Conservation (phyloP, 2,888 invertebrate genomes). For the Drosophila macrospina region DNA sequence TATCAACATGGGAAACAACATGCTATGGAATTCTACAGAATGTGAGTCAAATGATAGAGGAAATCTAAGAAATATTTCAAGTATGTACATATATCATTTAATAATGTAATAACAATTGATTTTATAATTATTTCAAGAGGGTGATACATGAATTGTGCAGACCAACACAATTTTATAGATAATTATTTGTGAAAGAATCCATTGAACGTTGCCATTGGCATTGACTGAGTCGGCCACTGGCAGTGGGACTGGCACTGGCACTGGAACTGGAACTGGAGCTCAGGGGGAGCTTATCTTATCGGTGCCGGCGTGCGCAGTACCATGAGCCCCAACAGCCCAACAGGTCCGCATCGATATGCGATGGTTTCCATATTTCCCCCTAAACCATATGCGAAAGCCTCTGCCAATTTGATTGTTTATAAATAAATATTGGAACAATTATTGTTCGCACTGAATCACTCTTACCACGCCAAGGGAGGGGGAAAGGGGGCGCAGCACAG, state of each 20-base stretch:
- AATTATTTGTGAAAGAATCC: slow-evolving; percentile 20
- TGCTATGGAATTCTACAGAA: slow-evolving; percentile 17
- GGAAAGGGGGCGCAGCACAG: not conserved
- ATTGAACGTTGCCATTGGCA: slow-evolving; percentile 35
- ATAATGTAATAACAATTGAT: slow-evolving; percentile 14
- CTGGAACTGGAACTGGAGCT: not conserved
- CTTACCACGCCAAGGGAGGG: not conserved
- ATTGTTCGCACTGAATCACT: slow-evolving; percentile 24
- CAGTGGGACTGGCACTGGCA: not conserved
- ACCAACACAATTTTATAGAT: not conserved
- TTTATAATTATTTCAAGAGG: slow-evolving; percentile 28
- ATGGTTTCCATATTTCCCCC: slow-evolving; percentile 9
- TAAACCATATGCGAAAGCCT: slow-evolving; percentile 24
- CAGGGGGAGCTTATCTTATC: slow-evolving; percentile 52
- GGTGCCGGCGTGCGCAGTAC: slow-evolving; percentile 17
- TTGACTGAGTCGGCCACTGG: slow-evolving; percentile 3
- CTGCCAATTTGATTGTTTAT: slow-evolving; percentile 26
- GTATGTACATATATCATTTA: slow-evolving; percentile 14
- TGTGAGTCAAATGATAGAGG: slow-evolving; percentile 11
- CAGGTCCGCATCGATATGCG: slow-evolving; percentile 13
- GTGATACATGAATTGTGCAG: slow-evolving; percentile 1
- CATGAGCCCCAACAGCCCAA: slow-evolving; percentile 9
- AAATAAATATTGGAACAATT: slow-evolving; percentile 28
- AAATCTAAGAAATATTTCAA: slow-evolving; percentile 23
- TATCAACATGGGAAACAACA: slow-evolving; percentile 11